These are phyloP conservation scores for Ceratina australensis DNA, from an alignment of 1,140 invertebrate species.

Conservation along the genomic window DNA sequence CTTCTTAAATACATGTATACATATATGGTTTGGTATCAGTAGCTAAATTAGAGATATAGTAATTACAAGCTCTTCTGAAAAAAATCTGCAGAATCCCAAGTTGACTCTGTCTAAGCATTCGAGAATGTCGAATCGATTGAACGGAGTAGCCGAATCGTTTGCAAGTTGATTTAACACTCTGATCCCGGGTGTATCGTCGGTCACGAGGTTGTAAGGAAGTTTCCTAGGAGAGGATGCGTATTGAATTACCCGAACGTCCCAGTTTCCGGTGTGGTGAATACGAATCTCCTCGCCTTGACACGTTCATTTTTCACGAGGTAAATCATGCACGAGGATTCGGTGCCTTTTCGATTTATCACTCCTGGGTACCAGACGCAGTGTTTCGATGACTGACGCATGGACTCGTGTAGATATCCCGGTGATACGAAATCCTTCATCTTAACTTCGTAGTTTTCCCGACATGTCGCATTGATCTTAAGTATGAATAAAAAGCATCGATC, in stretches of 20 bases:
- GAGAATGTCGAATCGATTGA: background rate
- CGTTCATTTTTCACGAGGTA: constrained; percentile 54
- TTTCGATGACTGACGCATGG: background rate
- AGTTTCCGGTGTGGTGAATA: constrained; percentile 19
- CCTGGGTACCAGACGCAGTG: constrained; percentile 8
- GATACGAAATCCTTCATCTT: background rate
- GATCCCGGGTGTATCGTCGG: constrained; percentile 14
- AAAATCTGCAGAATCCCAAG: background rate
- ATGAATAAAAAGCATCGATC: no score
- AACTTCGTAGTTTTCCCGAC: no score
- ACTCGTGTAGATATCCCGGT: background rate
- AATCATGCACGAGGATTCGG: constrained; percentile 3
- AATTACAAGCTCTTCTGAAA: no score
- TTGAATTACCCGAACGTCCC: constrained; percentile 41
- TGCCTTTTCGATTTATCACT: constrained; percentile 5
- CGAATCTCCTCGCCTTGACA: constrained; percentile 30
- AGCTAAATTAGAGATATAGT: no score
- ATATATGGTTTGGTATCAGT: no score
- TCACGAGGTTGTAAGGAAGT: constrained; percentile 1
- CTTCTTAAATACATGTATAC: no score
- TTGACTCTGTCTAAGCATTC: background rate
- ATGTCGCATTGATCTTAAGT: no score
- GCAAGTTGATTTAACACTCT: background rate
- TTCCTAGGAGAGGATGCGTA: constrained; percentile 5
- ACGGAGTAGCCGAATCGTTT: background rate